Percentiles rank a stretch among this genome's conserved stretches.
Evolutionary conservation across 2,797 vertebrate species (phyloP).

Genomic region (Chaunax sp.): DNA sequence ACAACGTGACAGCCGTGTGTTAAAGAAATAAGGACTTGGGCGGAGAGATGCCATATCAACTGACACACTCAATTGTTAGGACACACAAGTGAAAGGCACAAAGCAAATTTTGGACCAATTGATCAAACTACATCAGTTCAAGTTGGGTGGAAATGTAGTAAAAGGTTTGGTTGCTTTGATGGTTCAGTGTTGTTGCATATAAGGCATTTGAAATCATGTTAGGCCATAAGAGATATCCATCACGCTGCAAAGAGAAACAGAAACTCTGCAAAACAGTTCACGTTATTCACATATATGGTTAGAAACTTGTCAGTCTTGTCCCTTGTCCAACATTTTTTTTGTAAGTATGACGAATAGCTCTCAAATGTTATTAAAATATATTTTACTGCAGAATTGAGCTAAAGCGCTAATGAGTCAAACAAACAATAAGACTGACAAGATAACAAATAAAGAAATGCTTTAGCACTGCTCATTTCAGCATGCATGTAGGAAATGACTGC

Average conservation of each 20-base stretch:
- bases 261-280: background rate
- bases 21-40: conserved; percentile 24
- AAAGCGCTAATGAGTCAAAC: conserved; percentile 6
- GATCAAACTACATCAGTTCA: conserved; percentile 12
- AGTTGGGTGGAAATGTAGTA: background rate
- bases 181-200: background rate
- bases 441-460: background rate
- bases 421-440: background rate
- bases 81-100: background rate
- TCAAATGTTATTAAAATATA: background rate
- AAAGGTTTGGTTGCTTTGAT: background rate
- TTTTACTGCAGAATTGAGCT: conserved; percentile 22
- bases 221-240: conserved; percentile 1
- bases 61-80: conserved; percentile 1
- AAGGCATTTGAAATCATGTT: background rate
- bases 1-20: conserved; percentile 52
- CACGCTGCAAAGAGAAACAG: background rate
- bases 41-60: conserved; percentile 19
- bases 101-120: background rate
- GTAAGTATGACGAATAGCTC: conserved; percentile 8
- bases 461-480: conserved; percentile 15
- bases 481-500: conserved; percentile 34
- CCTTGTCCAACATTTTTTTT: background rate
- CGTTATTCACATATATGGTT: background rate
- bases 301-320: no score